Evolutionary conservation across 2,888 invertebrate genomes (phyloP), one percentile per base, ranked within the genome.

Genomic region (Seira musarum): DNA sequence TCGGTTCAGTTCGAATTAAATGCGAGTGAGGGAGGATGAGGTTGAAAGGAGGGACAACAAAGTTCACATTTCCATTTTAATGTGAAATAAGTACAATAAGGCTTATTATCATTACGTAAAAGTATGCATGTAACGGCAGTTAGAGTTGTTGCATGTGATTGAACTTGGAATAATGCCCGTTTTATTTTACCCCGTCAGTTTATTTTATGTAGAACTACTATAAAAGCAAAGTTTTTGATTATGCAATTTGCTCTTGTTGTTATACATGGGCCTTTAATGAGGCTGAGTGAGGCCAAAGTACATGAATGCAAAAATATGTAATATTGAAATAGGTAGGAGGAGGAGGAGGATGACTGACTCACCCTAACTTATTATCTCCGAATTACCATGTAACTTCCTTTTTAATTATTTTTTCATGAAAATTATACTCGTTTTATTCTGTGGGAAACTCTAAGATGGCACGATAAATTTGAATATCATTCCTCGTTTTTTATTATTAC

Each of bases 351-450:
- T n/a, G 64, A 67, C 66, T 30, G 67, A 49, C 49, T n/a, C 13
- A 49, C 3, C 15, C 49, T 15, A 49, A 49, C 13, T 8, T n/a
- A 49, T 49, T 49, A 49, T n/a, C 49, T 49, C 49, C 49, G 66
- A 73, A 73, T 73, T 22, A 73, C 73, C 17, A 65, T 57, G 74
- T 46, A 61, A 49, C 30, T 49, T 66, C 46, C 24, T 40, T 67
- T 67, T 74, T 74, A 74, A 67, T 74, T 74, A 67, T 70, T 74
- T 19, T 35, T 25, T 15, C 49, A 49, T 13, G 49, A 49, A 49
- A 49, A 49, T 8, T 8, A 49, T 49, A 3, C 49, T 49, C 49
- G 6, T 49, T 49, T 49, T 49, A 15, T 49, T 49, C 49, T 49
- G 49, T 49, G 49, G 49, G 49, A 49, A 49, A 49, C 17, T 49